Evolutionary conservation across 2,888 invertebrate species (phyloP).

Genomic region (Agrochola lychnidis): DNA sequence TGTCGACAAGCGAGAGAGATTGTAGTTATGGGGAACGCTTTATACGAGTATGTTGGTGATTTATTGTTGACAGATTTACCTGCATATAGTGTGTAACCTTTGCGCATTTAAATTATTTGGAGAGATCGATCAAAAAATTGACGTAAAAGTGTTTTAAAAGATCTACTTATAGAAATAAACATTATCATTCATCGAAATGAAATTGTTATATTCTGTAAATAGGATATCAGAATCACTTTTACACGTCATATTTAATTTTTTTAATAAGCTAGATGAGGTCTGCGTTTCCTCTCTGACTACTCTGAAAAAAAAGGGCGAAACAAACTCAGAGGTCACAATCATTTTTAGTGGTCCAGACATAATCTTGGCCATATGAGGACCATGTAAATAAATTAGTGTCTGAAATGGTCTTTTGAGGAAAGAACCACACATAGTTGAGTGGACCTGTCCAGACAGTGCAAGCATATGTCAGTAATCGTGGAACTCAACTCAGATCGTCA

Average conservation of each 20-base stretch:
- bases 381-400: no score
- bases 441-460: no score
- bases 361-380: no score
- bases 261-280: neutral
- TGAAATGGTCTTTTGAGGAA: no score
- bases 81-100: conserved; percentile 12
- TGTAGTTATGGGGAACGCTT: conserved; percentile 38
- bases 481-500: no score
- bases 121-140: no score
- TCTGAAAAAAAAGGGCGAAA: neutral
- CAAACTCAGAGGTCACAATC: no score
- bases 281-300: neutral
- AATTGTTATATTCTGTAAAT: neutral
- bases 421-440: no score
- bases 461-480: no score
- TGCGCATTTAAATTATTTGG: neutral
- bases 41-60: conserved; percentile 20
- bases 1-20: conserved; percentile 63
- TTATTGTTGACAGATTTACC: conserved; percentile 25
- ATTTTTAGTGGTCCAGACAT: no score
- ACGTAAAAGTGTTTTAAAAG: no score
- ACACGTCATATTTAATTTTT: neutral
- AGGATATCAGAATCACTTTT: neutral
- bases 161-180: no score
- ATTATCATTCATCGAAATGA: neutral